Base-by-base conservation (phyloP, 2,797 vertebrate species). In the Xyrichtys novacula region DNA sequence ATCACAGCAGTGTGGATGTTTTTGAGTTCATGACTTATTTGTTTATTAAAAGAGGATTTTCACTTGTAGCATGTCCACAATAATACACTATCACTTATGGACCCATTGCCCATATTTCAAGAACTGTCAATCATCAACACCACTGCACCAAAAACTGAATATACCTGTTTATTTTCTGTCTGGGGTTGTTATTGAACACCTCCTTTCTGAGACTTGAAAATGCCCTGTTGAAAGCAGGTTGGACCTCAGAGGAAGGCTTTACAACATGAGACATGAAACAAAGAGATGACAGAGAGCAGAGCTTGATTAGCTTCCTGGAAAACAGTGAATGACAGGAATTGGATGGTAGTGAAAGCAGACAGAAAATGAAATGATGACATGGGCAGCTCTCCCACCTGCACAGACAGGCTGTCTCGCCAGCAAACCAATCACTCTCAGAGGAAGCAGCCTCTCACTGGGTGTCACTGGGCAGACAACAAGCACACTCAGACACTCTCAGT, bases 381-480 rank as follows among this genome's bases (percentile, higher is more conserved):
- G 71, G 78, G 66, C 76, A 84, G 82, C 74, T 78, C 84, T 85
- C 80, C 80, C 85, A 89, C 85, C 85, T 85, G 76, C 75, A 74
- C 76, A 75, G 71, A 82, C 71, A 69, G 66, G 63, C 73, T 46
- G 65, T 78, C 83, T 77, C 42, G 56, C 72, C 71, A 85, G 63
- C 71, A 83, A 81, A 83, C 88, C 86, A 89, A 87, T 87, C 87
- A 80, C 53, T 81, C 74, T 86, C 77, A 48, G 78, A 86, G 80
- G 79, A 88, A 78, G 81, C 73, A 77, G 82, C 82, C 76, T 80
- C 76, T 86, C 73, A 25, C 74, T 74, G 80, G 74, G 78, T 89
- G 80, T 89, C 89, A 86, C 89, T 76, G 68, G 85, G 87, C 83
- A 88, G 87, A 89, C 81, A 83, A 74, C 75, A 85, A 43, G 43